Percentiles rank a stretch among this genome's conserved stretches.
phyloP scores from a whole-genome alignment of 2,888 invertebrate species.

The Microplitis deprimator region DNA sequence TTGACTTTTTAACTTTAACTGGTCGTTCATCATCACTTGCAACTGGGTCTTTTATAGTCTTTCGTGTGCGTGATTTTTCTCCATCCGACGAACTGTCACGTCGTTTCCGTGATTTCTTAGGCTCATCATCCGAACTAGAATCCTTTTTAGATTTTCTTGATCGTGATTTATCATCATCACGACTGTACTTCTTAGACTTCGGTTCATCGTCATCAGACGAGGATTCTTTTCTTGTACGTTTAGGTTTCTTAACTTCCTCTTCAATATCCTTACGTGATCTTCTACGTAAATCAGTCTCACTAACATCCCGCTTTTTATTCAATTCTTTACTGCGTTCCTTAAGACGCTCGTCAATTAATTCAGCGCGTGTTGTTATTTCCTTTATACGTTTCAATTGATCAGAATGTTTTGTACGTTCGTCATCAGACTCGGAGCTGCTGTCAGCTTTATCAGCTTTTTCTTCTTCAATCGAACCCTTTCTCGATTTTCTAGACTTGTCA shows the following conservation, averaged over 20 bases:
- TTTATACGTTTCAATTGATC: conserved; percentile 64
- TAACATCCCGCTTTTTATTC: conserved; percentile 64
- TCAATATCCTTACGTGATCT: conserved; percentile 69
- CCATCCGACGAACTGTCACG: conserved; percentile 77
- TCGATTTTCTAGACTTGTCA: conserved; percentile 64
- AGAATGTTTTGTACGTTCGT: conserved; percentile 62
- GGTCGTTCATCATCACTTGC: conserved; percentile 65
- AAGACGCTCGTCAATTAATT: conserved; percentile 69
- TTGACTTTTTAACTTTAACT: conserved; percentile 61
- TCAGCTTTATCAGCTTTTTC: conserved; percentile 73
- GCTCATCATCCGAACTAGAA: conserved; percentile 74
- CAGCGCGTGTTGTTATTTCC: conserved; percentile 58
- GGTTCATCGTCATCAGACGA: conserved; percentile 66
- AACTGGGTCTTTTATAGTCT: conserved; percentile 65
- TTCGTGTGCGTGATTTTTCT: conserved; percentile 74
- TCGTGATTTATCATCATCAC: conserved; percentile 70
- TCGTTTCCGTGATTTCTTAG: conserved; percentile 76
- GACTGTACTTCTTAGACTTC: conserved; percentile 61
- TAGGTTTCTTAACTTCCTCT: conserved; percentile 69
- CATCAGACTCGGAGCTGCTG: conserved; percentile 75
- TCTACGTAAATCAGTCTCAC: conserved; percentile 72
- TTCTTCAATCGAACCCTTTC: conserved; percentile 71
- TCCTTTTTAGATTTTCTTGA: conserved; percentile 54
- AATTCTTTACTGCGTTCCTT: conserved; percentile 68
- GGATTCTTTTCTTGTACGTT: conserved; percentile 64